Base-by-base conservation (phyloP, 2,888 invertebrate genomes). In the Parnassius glacialis region DNA sequence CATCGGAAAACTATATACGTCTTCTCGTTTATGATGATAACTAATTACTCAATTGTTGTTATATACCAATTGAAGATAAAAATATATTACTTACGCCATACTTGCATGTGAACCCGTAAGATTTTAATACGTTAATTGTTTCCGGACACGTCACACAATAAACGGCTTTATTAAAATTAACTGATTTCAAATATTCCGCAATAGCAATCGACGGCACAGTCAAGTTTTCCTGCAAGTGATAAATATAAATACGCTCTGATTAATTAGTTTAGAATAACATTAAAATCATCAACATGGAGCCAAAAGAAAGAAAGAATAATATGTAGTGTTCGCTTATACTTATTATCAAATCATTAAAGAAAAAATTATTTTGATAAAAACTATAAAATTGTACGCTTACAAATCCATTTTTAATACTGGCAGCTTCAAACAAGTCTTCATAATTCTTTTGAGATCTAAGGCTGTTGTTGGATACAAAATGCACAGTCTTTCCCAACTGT, bases 401-500 rank as follows among this genome's bases (percentile, higher is more conserved):
- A 64, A 69, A 81, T 52, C 90, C 90, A 66, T 87, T 74, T 16
- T 83, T 72, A 45, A 90, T 83, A 9, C 76, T 80, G n/a, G 82
- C 78, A 5, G 73, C 74, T 52, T 72, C 64, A 60, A 90, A 91
- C 41, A 74, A 69, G 0, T 59, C 62, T 44, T 81, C 79, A 62
- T 90, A 90, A n/a, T 78, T 70, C 3, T 89, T 81, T 68, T 70
- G 79, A 0, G 76, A 73, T 25, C 87, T 72, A n/a, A 88, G 68
- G 67, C 90, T 90, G 67, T 93, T 93, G 65, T 93, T 93, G 2
- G 93, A 92, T 9, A 92, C 90, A n/a, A 85, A 90, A 64, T 88
- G 74, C 0, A 93, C 80, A 5, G 83, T 83, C 69, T 94, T 94
- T 0, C 93, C 93, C 10, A 84, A 72, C 53, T 84, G 76, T 66